These are phyloP conservation scores for Heliangelus exortis DNA, from an alignment of 2,797 vertebrate species.

Conservation along the genomic window DNA sequence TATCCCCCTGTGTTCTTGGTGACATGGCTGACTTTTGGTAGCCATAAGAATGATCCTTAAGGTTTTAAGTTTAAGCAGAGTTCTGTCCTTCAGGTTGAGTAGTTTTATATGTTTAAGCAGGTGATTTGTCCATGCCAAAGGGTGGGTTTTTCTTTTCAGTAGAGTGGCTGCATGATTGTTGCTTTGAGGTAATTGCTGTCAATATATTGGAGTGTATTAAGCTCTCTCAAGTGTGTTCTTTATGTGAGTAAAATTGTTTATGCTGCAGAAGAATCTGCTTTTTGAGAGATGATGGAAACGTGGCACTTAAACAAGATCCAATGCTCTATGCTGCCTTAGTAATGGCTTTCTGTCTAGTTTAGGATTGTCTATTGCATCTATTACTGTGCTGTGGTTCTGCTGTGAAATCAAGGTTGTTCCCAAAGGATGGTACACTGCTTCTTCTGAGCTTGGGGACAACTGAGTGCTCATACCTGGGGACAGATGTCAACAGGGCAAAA, in stretches of 20 bases:
- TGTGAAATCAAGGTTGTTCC: neutral
- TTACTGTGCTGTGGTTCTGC: neutral
- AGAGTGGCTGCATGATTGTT: neutral
- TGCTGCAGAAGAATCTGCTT: conserved; percentile 12
- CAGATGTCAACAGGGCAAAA: neutral
- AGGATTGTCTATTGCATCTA: conserved; percentile 18
- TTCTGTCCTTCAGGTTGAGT: neutral
- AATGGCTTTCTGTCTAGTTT: conserved; percentile 38
- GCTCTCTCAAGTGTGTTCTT: neutral
- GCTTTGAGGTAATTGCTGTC: conserved; percentile 20
- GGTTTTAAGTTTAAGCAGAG: neutral
- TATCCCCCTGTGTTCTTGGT: neutral
- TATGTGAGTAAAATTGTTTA: conserved; percentile 24
- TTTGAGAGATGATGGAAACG: conserved; percentile 36
- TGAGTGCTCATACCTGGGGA: fast-evolving
- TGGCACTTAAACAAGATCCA: neutral
- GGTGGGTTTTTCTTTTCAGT: neutral
- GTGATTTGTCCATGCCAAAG: neutral
- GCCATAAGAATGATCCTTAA: neutral
- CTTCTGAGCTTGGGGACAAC: neutral
- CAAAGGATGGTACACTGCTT: neutral
- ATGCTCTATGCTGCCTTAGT: neutral
- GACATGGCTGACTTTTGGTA: neutral
- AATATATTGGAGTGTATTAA: neutral
- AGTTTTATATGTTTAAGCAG: neutral